Base-by-base conservation (phyloP, 2,797 vertebrate species). In the Discoglossus pictus region DNA sequence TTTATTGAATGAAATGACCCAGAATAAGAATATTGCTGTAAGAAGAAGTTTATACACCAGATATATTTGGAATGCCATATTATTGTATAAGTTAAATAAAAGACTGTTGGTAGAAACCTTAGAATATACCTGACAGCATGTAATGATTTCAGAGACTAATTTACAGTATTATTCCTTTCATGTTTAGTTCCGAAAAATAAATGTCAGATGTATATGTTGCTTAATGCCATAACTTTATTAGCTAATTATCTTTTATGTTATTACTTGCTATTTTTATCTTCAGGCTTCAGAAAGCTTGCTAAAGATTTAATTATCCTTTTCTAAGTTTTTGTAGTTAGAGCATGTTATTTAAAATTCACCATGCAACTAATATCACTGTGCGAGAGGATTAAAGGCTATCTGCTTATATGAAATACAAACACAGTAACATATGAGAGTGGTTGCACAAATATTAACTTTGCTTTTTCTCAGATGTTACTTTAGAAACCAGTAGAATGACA, bases 271-370 rank as follows among this genome's bases (percentile, higher is more conserved):
- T 40, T 31, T 31, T 52, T 12, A 39, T 50, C 36, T 51, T 20
- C 36, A 51, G 3, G 38, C 23, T 52, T 20, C 35, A 51, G 35
- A 51, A 63, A 63, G 23, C 34, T 51, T n/a, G n/a, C n/a, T 18
- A 61, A 44, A 61, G 43, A 61, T 43, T 18, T 11, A 48, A 39
- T 48, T 61, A 61, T 47, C 58, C 31, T 38, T 48, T 61, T 46
- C 46, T 4, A 2, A 24, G 5, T 8, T n/a, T 47, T 36, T 40
- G 23, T 20, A 51, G 7, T 18, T n/a, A n/a, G n/a, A 61, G 16
- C 12, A 20, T 50, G 8, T 16, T 40, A 23, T 31, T 63, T 25
- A 8, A 21, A 51, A 31, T 52, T 62, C 23, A 9, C 17, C 53
- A 44, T 20, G n/a, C 8, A 43, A 39, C 12, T 35, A 8, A 31